Percentiles rank a stretch among this genome's conserved stretches.
Evolutionary conservation across 92 coral and sea anemone species (phyloP).

Genomic region (Porites evermanni): DNA sequence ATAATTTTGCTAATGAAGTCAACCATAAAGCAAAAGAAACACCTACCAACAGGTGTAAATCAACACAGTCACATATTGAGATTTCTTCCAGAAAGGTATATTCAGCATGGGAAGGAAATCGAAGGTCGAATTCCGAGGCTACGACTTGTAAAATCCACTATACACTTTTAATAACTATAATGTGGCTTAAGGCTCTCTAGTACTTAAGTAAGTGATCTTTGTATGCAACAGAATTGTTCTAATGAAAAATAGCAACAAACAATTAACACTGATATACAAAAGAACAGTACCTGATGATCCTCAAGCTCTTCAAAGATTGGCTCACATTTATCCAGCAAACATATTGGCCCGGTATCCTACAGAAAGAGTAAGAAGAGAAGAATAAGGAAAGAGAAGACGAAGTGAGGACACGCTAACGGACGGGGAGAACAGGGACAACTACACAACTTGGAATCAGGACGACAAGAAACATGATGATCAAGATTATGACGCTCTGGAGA

Average conservation of each 20-base stretch:
- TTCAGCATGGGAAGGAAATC: too few relatives aligned
- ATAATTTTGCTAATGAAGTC: too few relatives aligned
- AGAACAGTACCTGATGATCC: conserved; percentile 85
- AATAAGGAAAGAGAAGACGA: not conserved
- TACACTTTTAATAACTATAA: not conserved
- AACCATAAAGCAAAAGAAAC: too few relatives aligned
- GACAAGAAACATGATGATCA: too few relatives aligned
- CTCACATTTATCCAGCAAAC: conserved; percentile 89
- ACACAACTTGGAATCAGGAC: too few relatives aligned
- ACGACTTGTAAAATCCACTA: not conserved
- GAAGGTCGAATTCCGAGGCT: not conserved
- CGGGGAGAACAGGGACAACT: too few relatives aligned
- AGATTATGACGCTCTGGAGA: too few relatives aligned
- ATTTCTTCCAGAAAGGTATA: too few relatives aligned
- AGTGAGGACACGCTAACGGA: not conserved
- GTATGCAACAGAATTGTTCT: not conserved
- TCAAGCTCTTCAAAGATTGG: conserved; percentile 99
- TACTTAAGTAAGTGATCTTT: not conserved
- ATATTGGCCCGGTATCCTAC: conserved; percentile 95
- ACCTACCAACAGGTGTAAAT: too few relatives aligned
- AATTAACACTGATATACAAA: not conserved
- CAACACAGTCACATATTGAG: too few relatives aligned
- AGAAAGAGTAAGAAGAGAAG: not conserved
- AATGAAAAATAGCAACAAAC: not conserved
- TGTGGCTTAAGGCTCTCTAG: not conserved